These are phyloP conservation scores for Tanaodytes sp. DNA, from an alignment of 2,888 invertebrate genomes.

Conservation along the genomic window DNA sequence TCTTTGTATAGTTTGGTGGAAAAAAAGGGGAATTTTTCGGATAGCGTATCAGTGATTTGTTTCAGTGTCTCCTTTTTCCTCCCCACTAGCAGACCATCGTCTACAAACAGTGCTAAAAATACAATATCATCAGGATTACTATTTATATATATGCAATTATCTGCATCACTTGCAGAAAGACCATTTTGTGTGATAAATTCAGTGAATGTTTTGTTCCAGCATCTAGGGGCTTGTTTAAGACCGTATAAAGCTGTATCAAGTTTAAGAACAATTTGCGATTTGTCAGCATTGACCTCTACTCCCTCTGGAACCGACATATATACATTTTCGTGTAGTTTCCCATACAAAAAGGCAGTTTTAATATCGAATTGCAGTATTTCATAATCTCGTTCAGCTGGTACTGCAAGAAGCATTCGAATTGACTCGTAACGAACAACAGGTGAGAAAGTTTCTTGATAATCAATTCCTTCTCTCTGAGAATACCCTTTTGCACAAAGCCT, in stretches of 20 bases:
- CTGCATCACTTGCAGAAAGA: not conserved
- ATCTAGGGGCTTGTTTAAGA: slow-evolving; percentile 29
- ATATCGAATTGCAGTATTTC: slow-evolving; percentile 31
- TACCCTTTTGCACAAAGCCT: slow-evolving; percentile 39
- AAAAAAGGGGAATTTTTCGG: too few species aligned
- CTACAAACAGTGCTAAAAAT: slow-evolving; percentile 33
- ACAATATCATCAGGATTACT: slow-evolving; percentile 11
- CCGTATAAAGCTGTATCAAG: slow-evolving; percentile 32
- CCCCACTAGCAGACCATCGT: slow-evolving; percentile 18
- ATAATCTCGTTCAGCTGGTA: not conserved
- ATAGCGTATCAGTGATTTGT: too few species aligned
- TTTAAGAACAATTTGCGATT: not conserved
- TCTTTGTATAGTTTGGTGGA: too few species aligned
- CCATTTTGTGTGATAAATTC: not conserved
- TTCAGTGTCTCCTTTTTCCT: not conserved
- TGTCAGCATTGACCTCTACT: not conserved
- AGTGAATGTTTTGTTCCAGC: slow-evolving; percentile 29
- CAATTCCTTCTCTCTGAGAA: slow-evolving; percentile 27
- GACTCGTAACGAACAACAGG: slow-evolving; percentile 24
- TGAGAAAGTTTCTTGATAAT: slow-evolving; percentile 44
- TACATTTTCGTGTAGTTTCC: slow-evolving; percentile 20
- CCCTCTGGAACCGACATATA: slow-evolving; percentile 27
- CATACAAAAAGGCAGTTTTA: slow-evolving; percentile 35
- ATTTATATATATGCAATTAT: not conserved
- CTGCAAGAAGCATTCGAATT: not conserved